These are phyloP conservation scores for Masnerella sp. DNA, from an alignment of 2,888 invertebrate species.

Conservation along the genomic window DNA sequence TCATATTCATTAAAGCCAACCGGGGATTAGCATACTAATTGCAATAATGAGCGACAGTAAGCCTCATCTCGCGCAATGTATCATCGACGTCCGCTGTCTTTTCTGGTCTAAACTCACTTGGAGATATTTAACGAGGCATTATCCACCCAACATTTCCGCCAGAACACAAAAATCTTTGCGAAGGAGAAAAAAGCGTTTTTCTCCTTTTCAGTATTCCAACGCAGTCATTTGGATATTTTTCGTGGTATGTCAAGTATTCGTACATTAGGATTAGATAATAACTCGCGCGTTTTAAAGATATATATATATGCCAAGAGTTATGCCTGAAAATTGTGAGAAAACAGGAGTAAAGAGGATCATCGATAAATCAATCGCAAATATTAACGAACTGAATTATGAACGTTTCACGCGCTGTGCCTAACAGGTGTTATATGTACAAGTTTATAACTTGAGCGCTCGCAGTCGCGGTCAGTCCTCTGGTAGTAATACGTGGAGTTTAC, in stretches of 20 bases:
- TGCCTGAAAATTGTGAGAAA: slow-evolving; percentile 21
- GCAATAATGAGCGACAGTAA: slow-evolving; percentile 67
- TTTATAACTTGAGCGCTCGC: slow-evolving; percentile 60
- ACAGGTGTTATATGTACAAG: slow-evolving; percentile 69
- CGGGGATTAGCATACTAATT: slow-evolving; percentile 70
- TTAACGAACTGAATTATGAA: slow-evolving; percentile 63
- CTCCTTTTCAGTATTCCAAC: too few relatives aligned
- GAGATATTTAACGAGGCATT: slow-evolving; percentile 36
- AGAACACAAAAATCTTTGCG: neutral
- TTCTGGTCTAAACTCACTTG: slow-evolving; percentile 23
- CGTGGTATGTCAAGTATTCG: too few relatives aligned
- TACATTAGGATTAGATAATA: too few relatives aligned
- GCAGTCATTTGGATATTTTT: too few relatives aligned
- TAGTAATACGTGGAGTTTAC: slow-evolving; percentile 73
- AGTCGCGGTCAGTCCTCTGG: slow-evolving; percentile 64
- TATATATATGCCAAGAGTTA: too few relatives aligned
- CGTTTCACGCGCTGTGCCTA: slow-evolving; percentile 58
- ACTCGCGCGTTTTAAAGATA: too few relatives aligned
- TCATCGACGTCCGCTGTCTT: slow-evolving; percentile 60
- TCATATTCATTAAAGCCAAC: slow-evolving; percentile 60
- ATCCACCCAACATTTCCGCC: slow-evolving; percentile 12
- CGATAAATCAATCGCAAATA: slow-evolving; percentile 62
- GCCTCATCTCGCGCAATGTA: slow-evolving; percentile 53
- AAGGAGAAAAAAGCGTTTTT: too few relatives aligned
- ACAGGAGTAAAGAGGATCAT: slow-evolving; percentile 23